Base-by-base conservation (phyloP, 2,888 invertebrate genomes). In the Pammene aurita region DNA sequence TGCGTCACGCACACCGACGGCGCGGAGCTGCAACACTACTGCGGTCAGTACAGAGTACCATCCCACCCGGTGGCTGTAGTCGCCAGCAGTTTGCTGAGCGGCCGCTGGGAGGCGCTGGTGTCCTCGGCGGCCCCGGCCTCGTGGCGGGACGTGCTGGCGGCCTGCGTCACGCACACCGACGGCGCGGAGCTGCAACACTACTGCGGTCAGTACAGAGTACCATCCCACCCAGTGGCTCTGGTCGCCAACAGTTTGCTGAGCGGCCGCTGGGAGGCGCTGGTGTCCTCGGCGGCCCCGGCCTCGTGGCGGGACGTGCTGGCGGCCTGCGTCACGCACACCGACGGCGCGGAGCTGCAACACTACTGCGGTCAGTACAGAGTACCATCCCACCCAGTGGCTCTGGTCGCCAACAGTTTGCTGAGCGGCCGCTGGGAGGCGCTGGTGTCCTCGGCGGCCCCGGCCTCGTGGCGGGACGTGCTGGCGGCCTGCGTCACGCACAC, bases 241-340 rank as follows among this genome's bases (percentile, higher is more conserved):
- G 85, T 97, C 67, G 94, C 96, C 54, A 95, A 95, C 69, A 96
- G 96, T n/a, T 89, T 98, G 76, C 96, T 98, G 46, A 73, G 73
- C 68, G 71, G 82, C 14, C 76, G 95, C 93, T 76, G 96, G 97
- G 83, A 78, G 44, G 7, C 66, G 66, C 83, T 96, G 95, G 89
- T 98, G 96, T 95, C 86, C 89, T 65, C 93, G 94, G 96, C 97
- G 78, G 95, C 96, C 44, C 90, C 97, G n/a, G 88, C 88, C 71
- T 95, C 95, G 78, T 98, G 98, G 98, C 95, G 96, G 77, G 96
- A 97, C 86, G 95, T 96, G 9, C 90, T 98, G 38, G 96, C 97
- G 0, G 96, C 97, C 6, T 93, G 96, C 50, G 92, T 98, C 38
- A 97, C 97, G 9, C 97, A 98, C 86, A 95, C 96, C 60, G 94